Base-by-base conservation (phyloP, 2,888 invertebrate genomes). In the Helleia helle region DNA sequence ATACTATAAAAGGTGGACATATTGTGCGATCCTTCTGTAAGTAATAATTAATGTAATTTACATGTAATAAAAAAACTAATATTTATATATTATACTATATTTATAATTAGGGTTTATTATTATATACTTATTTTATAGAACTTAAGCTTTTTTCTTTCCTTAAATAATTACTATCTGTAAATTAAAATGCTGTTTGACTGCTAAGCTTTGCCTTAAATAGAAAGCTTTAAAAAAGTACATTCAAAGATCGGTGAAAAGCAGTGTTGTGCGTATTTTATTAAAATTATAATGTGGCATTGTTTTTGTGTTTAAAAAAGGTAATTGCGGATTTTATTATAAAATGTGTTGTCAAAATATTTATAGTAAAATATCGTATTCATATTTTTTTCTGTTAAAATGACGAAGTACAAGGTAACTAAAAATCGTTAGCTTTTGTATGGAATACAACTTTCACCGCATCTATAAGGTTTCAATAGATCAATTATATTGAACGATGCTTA, bases 361-460 rank as follows among this genome's bases (percentile, higher is more conserved):
- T 22, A 18, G 13, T 22, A 36, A 36, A 8, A 4, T 36, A 11
- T 2, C 6, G 2, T 18, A 36, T 3, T 7, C 12, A 12, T 8
- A 22, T 36, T 2, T 2, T 22, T 34, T 15, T 17, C 11, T 17
- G 7, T 14, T 2, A 28, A 18, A 31, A 26, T 31, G 15, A 22
- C 11, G n/a, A 28, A 29, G 15, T 29, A 5, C 12, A 25, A 15
- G 15, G 22, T 8, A 15, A 24, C n/a, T 8, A 26, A 31, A 38
- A 38, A 38, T 30, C 38, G 38, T 38, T 38, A 38, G 24, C 34
- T 34, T 34, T 18, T 34, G 7, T 45, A 48, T 47, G 49, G 54
- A 49, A 56, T 54, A 50, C 57, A 58, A 71, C 70, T 71, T 70
- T 71, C 69, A 64, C 69, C 54, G 55, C 51, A 51, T 48, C 58